Evolutionary conservation across 2,113 vertebrate species (phyloP).

Genomic region (Platysternon megacephalum): DNA sequence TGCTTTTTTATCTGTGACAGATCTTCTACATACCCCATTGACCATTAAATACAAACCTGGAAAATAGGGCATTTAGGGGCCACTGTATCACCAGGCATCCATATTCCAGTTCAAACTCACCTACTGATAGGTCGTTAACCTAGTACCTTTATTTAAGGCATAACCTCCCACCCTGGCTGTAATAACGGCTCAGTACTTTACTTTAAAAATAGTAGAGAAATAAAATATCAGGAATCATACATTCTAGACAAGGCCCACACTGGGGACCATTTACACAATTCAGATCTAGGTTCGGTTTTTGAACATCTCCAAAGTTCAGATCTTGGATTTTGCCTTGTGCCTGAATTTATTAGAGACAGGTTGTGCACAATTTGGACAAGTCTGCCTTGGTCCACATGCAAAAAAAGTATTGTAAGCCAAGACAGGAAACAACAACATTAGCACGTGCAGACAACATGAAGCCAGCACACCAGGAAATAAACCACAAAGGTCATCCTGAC

Average conservation of each 20-base stretch:
- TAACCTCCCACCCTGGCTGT: rapidly evolving
- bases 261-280: neutral
- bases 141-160: neutral
- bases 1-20: neutral
- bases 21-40: neutral
- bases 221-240: neutral
- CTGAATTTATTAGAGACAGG: neutral
- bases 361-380: neutral
- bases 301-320: neutral
- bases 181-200: neutral
- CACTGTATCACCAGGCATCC: neutral
- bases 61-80: neutral
- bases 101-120: neutral
- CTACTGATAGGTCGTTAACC: neutral
- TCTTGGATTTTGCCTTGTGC: neutral
- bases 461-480: too few relatives aligned
- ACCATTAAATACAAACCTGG: neutral
- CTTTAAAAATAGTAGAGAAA: neutral
- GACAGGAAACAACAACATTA: too few relatives aligned
- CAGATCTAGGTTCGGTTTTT: neutral
- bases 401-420: too few relatives aligned
- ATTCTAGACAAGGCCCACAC: neutral
- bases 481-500: too few relatives aligned
- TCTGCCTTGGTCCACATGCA: too few relatives aligned
- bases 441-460: too few relatives aligned